These are phyloP conservation scores for Cliona cf. orientalis DNA, from an alignment of 37 sponge, comb jelly and placozoan genomes.

Conservation along the genomic window DNA sequence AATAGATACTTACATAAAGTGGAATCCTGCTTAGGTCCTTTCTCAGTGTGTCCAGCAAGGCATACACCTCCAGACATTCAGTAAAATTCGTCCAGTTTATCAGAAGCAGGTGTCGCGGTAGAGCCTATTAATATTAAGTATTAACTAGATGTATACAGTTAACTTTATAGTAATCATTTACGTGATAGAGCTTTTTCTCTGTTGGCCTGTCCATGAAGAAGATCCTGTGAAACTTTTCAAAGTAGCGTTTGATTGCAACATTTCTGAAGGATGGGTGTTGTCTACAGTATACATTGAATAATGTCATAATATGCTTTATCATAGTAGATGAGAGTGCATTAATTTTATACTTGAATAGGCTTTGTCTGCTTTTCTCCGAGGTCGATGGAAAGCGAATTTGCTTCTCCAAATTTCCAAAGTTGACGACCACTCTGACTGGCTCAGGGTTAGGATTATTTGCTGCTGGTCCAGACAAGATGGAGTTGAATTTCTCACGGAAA, in stretches of 20 bases:
- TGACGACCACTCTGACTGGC: slow-evolving; percentile 39
- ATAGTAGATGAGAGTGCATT: neutral
- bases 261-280: slow-evolving; percentile 8
- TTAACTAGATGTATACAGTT: no score
- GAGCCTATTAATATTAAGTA: no score
- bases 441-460: slow-evolving; percentile 51
- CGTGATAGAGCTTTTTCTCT: neutral
- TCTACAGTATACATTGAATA: neutral
- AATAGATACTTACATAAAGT: neutral
- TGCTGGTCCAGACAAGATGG: slow-evolving; percentile 35
- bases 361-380: slow-evolving; percentile 7
- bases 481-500: neutral
- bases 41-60: slow-evolving; percentile 15
- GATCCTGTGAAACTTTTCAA: slow-evolving; percentile 1
- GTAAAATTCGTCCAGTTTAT: slow-evolving; percentile 49
- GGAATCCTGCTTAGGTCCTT: neutral
- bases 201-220: neutral
- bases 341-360: slow-evolving; percentile 10
- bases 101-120: slow-evolving; percentile 40
- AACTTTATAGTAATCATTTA: no score
- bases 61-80: slow-evolving; percentile 32
- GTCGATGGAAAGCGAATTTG: slow-evolving; percentile 54
- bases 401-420: slow-evolving; percentile 29
- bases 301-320: neutral
- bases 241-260: neutral